Percentiles rank a stretch among this genome's conserved stretches.
These are phyloP conservation scores for Liposcelis brunnea DNA, from an alignment of 2,888 invertebrate genomes.

Conservation along the genomic window DNA sequence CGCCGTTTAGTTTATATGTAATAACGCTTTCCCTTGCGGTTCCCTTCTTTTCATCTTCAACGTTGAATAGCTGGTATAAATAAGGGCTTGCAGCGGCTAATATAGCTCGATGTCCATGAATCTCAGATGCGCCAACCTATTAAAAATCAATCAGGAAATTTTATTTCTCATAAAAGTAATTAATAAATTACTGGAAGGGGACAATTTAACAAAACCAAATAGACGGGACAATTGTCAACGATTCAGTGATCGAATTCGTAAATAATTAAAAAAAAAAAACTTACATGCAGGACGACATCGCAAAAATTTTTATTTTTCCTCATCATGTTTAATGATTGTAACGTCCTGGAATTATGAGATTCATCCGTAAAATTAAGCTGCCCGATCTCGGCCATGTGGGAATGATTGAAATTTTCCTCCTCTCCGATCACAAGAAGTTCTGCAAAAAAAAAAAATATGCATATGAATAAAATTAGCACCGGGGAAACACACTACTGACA, in stretches of 20 bases:
- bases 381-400: background rate
- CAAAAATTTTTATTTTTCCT: constrained; percentile 71
- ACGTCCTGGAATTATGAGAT: constrained; percentile 38
- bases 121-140: constrained; percentile 49
- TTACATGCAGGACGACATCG: constrained; percentile 67
- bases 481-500: too few relatives aligned
- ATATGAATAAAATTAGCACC: too few relatives aligned
- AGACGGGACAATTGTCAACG: too few relatives aligned
- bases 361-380: constrained; percentile 31
- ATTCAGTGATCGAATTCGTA: too few relatives aligned
- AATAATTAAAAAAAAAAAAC: too few relatives aligned
- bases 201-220: constrained; percentile 5
- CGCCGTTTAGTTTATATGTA: constrained; percentile 43
- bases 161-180: background rate
- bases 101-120: constrained; percentile 61
- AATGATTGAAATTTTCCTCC: background rate
- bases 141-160: background rate
- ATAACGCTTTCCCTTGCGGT: constrained; percentile 28
- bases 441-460: background rate
- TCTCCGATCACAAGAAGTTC: constrained; percentile 5
- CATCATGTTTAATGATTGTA: constrained; percentile 56
- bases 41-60: constrained; percentile 32
- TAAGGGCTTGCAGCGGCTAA: constrained; percentile 62
- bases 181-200: background rate
- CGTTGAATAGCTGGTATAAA: constrained; percentile 53